phyloP scores from a whole-genome alignment of 2,888 invertebrate species.

The Drosophila fulvimacula region DNA sequence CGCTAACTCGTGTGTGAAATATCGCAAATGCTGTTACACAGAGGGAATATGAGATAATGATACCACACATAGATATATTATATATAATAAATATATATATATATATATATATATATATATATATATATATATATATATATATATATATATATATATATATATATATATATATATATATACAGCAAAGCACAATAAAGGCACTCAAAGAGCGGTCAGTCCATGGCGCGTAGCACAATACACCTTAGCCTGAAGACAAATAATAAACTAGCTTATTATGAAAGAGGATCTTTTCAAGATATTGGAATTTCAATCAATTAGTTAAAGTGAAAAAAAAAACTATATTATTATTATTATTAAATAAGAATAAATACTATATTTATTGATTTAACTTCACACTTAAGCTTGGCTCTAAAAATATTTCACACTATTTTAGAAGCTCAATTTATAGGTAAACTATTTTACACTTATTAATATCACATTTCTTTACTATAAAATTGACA shows the following conservation, averaged over 20 bases:
- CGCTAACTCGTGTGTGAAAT: slow-evolving; percentile 51
- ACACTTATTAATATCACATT: too few relatives aligned
- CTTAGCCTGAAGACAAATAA: neutral
- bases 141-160: slow-evolving; percentile 1
- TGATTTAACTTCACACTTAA: neutral
- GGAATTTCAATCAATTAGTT: neutral
- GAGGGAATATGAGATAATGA: slow-evolving; percentile 49
- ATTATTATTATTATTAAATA: too few relatives aligned
- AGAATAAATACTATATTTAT: too few relatives aligned
- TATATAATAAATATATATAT: slow-evolving; percentile 1
- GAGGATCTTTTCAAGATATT: neutral
- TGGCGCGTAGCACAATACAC: neutral
- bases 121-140: neutral
- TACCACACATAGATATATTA: slow-evolving; percentile 13
- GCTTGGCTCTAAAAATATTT: neutral
- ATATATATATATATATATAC: neutral
- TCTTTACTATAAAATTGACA: too few relatives aligned
- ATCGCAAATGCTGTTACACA: slow-evolving; percentile 46
- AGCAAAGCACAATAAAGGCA: neutral
- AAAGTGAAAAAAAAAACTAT: neutral
- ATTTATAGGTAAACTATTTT: too few relatives aligned
- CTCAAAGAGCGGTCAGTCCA: neutral
- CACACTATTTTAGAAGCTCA: too few relatives aligned
- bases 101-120: neutral
- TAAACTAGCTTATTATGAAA: neutral